These are phyloP conservation scores for Eurytoma californica DNA, from an alignment of 2,888 invertebrate genomes.

Conservation along the genomic window DNA sequence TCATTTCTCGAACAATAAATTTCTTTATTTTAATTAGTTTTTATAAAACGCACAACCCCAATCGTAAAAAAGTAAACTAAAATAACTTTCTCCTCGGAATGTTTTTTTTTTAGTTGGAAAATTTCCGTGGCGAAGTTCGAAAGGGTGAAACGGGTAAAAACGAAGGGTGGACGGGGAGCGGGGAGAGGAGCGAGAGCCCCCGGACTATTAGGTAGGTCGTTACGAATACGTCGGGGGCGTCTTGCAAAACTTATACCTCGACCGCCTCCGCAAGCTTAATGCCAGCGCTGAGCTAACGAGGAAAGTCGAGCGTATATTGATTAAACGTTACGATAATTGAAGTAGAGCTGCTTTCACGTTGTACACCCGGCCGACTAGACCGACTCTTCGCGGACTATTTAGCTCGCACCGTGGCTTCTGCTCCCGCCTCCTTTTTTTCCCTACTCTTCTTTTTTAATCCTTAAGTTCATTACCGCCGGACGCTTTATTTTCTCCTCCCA, in stretches of 20 bases:
- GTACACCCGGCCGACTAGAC: constrained; percentile 15
- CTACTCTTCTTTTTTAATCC: constrained; percentile 13
- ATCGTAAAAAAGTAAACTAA: too few relatives aligned
- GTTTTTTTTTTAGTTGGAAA: neutral
- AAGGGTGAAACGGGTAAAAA: neutral
- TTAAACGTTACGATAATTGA: constrained; percentile 56
- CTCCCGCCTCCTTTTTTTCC: constrained; percentile 3
- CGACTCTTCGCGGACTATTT: constrained; percentile 18
- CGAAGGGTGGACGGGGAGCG: neutral
- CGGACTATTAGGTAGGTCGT: constrained; percentile 41
- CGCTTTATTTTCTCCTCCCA: constrained; percentile 35
- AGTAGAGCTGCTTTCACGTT: constrained; percentile 41
- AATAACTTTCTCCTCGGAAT: too few relatives aligned
- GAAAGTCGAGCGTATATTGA: constrained; percentile 54
- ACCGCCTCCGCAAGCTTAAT: constrained; percentile 18
- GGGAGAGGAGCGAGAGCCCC: neutral
- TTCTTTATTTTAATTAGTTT: too few relatives aligned
- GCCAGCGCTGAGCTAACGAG: constrained; percentile 40
- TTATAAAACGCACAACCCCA: too few relatives aligned
- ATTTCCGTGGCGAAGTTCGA: neutral
- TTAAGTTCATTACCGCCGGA: constrained; percentile 24
- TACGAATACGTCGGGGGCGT: constrained; percentile 32
- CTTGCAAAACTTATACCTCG: constrained; percentile 38
- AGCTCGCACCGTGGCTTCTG: constrained; percentile 8
- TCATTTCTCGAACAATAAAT: too few relatives aligned